Conservation (phyloP, 2,888 invertebrate species). For the Gnatocerus cornutus region DNA sequence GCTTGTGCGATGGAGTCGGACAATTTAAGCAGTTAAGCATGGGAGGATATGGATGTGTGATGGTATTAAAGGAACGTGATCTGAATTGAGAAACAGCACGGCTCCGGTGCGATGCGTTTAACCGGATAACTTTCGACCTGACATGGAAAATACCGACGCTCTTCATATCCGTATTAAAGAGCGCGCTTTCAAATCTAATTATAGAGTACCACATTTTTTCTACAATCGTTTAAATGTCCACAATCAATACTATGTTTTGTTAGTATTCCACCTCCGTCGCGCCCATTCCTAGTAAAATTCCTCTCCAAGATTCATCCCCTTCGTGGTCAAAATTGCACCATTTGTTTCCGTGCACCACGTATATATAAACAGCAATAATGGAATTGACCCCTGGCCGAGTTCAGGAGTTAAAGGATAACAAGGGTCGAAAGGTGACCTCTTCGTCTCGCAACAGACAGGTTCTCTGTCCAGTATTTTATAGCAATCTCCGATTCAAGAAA, state of each 20-base stretch:
- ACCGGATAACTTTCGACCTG: constrained; percentile 23
- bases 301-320: constrained; percentile 17
- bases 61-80: constrained; percentile 70
- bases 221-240: neutral
- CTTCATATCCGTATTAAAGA: too few species aligned
- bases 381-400: constrained; percentile 60
- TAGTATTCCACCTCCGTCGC: constrained; percentile 7
- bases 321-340: constrained; percentile 32
- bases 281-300: constrained; percentile 26
- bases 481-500: constrained; percentile 61
- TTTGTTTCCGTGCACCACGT: constrained; percentile 41
- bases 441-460: constrained; percentile 55
- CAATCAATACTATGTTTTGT: constrained; percentile 4
- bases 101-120: constrained; percentile 1
- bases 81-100: constrained; percentile 70
- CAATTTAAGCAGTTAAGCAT: constrained; percentile 67
- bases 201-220: too few species aligned
- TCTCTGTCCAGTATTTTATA: constrained; percentile 62
- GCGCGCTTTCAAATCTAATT: too few species aligned
- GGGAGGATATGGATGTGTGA: constrained; percentile 68
- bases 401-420: constrained; percentile 59
- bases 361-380: constrained; percentile 61
- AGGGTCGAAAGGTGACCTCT: constrained; percentile 58
- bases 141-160: constrained; percentile 3
- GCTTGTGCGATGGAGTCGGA: constrained; percentile 61